Base-by-base conservation (phyloP, 2,797 vertebrate species). In the Amblyraja radiata region DNA sequence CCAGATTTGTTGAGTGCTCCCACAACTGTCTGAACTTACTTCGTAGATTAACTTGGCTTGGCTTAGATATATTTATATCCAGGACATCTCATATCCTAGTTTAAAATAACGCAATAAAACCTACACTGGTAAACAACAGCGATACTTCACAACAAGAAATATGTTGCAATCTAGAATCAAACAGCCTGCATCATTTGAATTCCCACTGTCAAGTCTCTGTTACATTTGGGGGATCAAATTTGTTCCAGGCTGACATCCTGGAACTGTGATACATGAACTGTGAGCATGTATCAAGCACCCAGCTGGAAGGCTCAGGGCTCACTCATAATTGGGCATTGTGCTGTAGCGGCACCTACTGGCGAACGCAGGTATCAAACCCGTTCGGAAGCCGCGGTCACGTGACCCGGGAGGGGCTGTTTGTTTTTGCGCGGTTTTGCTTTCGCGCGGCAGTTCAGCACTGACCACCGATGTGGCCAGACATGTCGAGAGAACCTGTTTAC, bases 131-230 rank as follows among this genome's bases (percentile, higher is more conserved):
- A 63, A 86, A 86, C 7, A n/a, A 86, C 54, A 0, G 58, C 1
- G 28, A 63, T 86, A 86, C 32, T 65, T 63, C 13, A 6, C 58
- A 32, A 63, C 61, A 63, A 74, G 18, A 1, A 25, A 16, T 16
- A n/a, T 86, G 83, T 63, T n/a, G 11, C 28, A 86, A 86, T 86
- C 28, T n/a, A 54, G 46, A 86, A 86, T 86, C 18, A 63, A 86
- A 63, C 28, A 3, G 28, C 23, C 79, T 54, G 39, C 39, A 81
- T 13, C 83, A 86, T 18, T n/a, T 86, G 5, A 86, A 3, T n/a
- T 18, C 58, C 83, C 10, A 10, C n/a, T 86, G 54, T 16, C 13
- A 86, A 5, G 28, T 16, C n/a, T 86, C 6, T 63, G 0, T 86
- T 28, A 63, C 28, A 63, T 23, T 83, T 21, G 23, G 10, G 0